phyloP scores from a whole-genome alignment of 2,888 invertebrate species.

The Scrobipalpa atriplicella region DNA sequence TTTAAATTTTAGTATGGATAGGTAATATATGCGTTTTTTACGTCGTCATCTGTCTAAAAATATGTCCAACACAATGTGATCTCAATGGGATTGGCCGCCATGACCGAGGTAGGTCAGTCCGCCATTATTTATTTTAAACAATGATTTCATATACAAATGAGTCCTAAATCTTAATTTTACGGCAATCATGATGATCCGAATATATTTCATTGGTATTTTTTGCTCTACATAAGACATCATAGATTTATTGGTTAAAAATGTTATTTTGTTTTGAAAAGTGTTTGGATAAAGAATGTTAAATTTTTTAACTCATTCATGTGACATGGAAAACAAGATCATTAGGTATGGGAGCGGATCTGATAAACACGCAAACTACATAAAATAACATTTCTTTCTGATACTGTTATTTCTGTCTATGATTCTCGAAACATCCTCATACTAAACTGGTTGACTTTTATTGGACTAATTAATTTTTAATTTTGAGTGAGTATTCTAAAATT shows the following conservation, averaged over 20 bases:
- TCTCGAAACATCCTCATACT: background rate
- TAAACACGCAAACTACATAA: background rate
- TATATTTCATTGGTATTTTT: conserved; percentile 11
- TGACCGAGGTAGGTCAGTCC: too few species aligned
- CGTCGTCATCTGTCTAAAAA: too few species aligned
- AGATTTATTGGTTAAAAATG: background rate
- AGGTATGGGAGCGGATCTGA: conserved; percentile 12
- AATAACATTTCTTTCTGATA: background rate
- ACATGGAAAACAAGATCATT: conserved; percentile 12
- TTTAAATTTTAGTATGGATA: too few species aligned
- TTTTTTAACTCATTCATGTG: conserved; percentile 3
- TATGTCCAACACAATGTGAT: too few species aligned
- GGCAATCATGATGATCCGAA: background rate
- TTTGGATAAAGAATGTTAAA: background rate
- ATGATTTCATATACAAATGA: background rate
- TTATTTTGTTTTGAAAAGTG: background rate
- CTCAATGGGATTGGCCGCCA: too few species aligned
- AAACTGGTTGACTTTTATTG: background rate
- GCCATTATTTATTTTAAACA: background rate
- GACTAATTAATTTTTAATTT: background rate
- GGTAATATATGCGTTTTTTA: too few species aligned
- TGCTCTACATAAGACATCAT: background rate
- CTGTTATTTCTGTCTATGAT: background rate
- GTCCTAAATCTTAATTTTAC: background rate
- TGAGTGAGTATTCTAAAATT: background rate